Conservation (phyloP, 2,888 invertebrate genomes). For the Creontiades dilutus region DNA sequence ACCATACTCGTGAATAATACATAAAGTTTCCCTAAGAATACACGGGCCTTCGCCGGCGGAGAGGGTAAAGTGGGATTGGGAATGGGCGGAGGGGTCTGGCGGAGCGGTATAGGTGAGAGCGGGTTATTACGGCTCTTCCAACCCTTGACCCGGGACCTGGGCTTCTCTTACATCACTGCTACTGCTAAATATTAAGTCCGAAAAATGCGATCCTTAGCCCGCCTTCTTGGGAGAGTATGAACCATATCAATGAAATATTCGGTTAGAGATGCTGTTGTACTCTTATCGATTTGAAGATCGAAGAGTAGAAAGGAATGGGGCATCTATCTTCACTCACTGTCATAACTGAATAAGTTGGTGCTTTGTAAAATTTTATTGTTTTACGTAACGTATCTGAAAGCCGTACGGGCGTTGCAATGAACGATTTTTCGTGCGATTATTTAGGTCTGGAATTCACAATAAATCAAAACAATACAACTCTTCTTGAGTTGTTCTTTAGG, state of each 20-base stretch:
- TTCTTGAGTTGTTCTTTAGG: too few species aligned
- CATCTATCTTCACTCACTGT: too few species aligned
- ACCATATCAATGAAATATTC: background rate
- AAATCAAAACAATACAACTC: too few species aligned
- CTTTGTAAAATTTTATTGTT: too few species aligned
- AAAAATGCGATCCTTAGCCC: constrained; percentile 13
- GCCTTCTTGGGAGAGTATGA: background rate
- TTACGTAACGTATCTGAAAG: too few species aligned
- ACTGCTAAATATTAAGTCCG: constrained; percentile 30
- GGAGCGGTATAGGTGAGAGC: constrained; percentile 35
- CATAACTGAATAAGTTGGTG: too few species aligned
- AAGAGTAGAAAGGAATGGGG: background rate
- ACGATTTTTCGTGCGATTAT: too few species aligned
- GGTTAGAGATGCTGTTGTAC: background rate
- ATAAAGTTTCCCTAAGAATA: constrained; percentile 65
- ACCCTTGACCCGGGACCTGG: constrained; percentile 21
- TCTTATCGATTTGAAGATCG: background rate
- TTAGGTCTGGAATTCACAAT: too few species aligned
- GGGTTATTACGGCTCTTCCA: constrained; percentile 44
- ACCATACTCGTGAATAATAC: constrained; percentile 69
- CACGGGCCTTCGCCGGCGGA: constrained; percentile 9
- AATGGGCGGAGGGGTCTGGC: background rate
- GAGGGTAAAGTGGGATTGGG: background rate
- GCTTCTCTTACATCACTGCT: constrained; percentile 16
- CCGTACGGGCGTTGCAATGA: too few species aligned